Percentiles rank a stretch among this genome's conserved stretches.
Conservation (phyloP, 1,140 invertebrate genomes). For the Sitobion miscanthi region DNA sequence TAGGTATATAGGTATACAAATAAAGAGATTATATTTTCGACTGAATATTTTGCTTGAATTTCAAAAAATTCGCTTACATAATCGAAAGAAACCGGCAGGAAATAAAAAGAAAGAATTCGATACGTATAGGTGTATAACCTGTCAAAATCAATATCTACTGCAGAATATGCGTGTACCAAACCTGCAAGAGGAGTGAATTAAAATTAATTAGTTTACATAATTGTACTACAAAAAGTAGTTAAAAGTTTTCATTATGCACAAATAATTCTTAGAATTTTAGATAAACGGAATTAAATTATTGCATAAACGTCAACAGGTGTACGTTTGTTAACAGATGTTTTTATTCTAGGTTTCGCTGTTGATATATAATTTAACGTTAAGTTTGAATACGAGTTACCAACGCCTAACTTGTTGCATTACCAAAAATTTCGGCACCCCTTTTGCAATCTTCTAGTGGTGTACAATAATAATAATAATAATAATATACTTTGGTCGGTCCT, state of each 20-base stretch:
- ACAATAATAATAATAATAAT: too few species aligned
- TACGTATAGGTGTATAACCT: neutral
- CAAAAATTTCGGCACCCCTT: neutral
- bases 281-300: neutral
- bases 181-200: neutral
- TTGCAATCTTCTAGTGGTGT: neutral
- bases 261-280: neutral
- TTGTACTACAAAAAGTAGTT: neutral
- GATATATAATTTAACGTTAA: neutral
- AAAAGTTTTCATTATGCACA: neutral
- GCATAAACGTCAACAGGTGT: neutral
- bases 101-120: neutral
- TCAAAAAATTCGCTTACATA: neutral
- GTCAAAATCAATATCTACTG: neutral
- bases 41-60: neutral
- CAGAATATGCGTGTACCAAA: too few species aligned
- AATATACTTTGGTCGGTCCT: neutral
- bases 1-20: too few species aligned
- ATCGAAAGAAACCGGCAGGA: neutral
- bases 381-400: neutral
- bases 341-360: neutral
- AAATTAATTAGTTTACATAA: neutral
- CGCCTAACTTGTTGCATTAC: slow-evolving; percentile 30
- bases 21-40: too few species aligned
- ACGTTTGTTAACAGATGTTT: slow-evolving; percentile 2